Conservation (phyloP, 1,140 invertebrate species). For the Drosophila obscura region DNA sequence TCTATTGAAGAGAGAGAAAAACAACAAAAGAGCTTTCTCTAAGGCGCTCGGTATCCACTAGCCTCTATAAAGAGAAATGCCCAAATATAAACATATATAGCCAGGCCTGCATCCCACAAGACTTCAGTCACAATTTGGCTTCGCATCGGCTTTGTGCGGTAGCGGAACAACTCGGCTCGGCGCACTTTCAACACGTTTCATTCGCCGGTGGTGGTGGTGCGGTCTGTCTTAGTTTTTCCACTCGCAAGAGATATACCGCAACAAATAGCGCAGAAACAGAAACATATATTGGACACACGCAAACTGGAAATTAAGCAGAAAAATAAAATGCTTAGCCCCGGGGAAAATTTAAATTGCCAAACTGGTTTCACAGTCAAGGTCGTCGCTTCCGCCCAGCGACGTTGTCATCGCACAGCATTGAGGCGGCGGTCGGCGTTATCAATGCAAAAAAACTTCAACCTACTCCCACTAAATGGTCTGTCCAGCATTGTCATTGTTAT, state of each 20-base stretch:
- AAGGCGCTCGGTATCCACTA: background rate
- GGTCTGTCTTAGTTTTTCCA: slow-evolving; percentile 23
- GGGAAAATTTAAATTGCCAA: slow-evolving; percentile 68
- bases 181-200: too few species aligned
- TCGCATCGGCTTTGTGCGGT: slow-evolving; percentile 42
- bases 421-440: slow-evolving; percentile 34
- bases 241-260: background rate
- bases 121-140: slow-evolving; percentile 62
- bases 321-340: slow-evolving; percentile 72
- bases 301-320: slow-evolving; percentile 56
- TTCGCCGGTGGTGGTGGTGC: slow-evolving; percentile 8
- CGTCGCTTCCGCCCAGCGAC: slow-evolving; percentile 61
- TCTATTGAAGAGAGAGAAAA: background rate
- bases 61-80: slow-evolving; percentile 23
- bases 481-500: slow-evolving; percentile 27
- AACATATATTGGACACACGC: slow-evolving; percentile 20
- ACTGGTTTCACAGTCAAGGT: slow-evolving; percentile 81
- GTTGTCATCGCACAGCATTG: slow-evolving; percentile 12
- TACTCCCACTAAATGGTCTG: slow-evolving; percentile 3
- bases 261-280: slow-evolving; percentile 6
- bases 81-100: slow-evolving; percentile 59
- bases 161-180: background rate
- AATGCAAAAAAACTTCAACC: slow-evolving; percentile 46
- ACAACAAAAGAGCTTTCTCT: slow-evolving; percentile 47
- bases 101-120: slow-evolving; percentile 34